phyloP scores from a whole-genome alignment of 2,797 vertebrate species.

The Rhinatrema bivittatum region DNA sequence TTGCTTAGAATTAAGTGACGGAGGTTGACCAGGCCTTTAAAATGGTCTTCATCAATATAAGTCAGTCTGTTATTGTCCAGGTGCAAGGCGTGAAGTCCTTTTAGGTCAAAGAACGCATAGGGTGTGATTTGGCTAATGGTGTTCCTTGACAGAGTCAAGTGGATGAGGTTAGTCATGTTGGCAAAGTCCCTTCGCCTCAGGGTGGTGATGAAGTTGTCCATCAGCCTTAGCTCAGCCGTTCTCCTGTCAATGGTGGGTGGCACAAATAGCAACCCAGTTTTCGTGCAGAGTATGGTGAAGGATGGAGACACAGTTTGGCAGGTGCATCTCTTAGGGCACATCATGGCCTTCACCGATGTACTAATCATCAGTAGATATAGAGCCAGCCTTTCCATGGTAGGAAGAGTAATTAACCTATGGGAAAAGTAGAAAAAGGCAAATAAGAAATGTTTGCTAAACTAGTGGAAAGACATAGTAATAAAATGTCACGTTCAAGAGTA shows the following conservation, averaged over 20 bases:
- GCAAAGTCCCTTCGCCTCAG: conserved; percentile 79
- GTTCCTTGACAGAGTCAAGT: conserved; percentile 81
- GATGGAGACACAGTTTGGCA: conserved; percentile 85
- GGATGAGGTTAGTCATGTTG: conserved; percentile 87
- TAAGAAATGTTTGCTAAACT: too few species aligned
- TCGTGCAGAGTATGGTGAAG: conserved; percentile 80
- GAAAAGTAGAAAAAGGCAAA: conserved; percentile 29
- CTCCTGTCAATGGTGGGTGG: conserved; percentile 81
- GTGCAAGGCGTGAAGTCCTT: conserved; percentile 79
- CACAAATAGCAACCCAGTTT: conserved; percentile 82
- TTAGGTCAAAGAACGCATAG: conserved; percentile 75
- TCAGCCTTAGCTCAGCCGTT: conserved; percentile 79
- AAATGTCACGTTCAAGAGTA: not conserved
- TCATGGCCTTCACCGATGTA: conserved; percentile 45
- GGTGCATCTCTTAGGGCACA: conserved; percentile 83
- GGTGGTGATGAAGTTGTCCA: conserved; percentile 87
- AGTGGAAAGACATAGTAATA: conserved; percentile 42
- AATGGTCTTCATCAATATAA: conserved; percentile 68
- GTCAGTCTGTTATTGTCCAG: conserved; percentile 82
- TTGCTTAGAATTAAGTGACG: conserved; percentile 56
- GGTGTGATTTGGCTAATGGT: conserved; percentile 82
- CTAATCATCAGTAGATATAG: conserved; percentile 32
- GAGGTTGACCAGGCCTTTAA: conserved; percentile 77
- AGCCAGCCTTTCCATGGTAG: conserved; percentile 41
- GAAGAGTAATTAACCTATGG: conserved; percentile 33